These are phyloP conservation scores for Popillia japonica DNA, from an alignment of 1,140 invertebrate genomes.

Conservation along the genomic window DNA sequence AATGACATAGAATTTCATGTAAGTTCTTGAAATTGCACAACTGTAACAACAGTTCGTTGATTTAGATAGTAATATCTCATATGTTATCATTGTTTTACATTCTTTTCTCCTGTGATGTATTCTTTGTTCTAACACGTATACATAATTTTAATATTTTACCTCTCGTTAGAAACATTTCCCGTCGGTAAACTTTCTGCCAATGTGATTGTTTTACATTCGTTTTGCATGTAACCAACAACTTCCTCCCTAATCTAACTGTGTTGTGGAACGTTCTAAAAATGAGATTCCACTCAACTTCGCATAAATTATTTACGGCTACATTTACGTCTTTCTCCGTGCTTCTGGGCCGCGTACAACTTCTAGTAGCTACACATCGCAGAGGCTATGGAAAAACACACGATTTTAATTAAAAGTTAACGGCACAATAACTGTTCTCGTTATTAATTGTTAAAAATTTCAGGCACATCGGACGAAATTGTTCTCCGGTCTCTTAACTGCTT, in stretches of 20 bases:
- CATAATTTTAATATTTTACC: too few relatives aligned
- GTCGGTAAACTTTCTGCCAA: too few relatives aligned
- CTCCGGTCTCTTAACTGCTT: conserved; percentile 4
- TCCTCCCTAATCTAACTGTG: background rate
- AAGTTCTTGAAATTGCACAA: too few relatives aligned
- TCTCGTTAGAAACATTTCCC: too few relatives aligned
- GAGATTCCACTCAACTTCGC: background rate
- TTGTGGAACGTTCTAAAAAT: background rate
- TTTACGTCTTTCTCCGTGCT: background rate
- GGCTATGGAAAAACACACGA: conserved; percentile 12
- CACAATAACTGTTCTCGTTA: conserved; percentile 24
- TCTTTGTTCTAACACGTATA: too few relatives aligned
- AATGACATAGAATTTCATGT: too few relatives aligned
- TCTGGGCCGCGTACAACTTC: background rate
- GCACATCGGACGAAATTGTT: background rate
- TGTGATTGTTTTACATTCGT: background rate
- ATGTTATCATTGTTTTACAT: too few relatives aligned
- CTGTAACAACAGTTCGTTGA: too few relatives aligned
- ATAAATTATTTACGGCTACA: background rate
- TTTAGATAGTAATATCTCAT: too few relatives aligned
- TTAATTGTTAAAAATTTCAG: conserved; percentile 29
- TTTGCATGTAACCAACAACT: background rate
- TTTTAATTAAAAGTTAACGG: conserved; percentile 33
- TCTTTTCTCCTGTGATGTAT: too few relatives aligned
- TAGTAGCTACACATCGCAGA: background rate